Evolutionary conservation across 2,888 invertebrate genomes (phyloP), one percentile per base, ranked within the genome.

Genomic region (Ceramica pisi): DNA sequence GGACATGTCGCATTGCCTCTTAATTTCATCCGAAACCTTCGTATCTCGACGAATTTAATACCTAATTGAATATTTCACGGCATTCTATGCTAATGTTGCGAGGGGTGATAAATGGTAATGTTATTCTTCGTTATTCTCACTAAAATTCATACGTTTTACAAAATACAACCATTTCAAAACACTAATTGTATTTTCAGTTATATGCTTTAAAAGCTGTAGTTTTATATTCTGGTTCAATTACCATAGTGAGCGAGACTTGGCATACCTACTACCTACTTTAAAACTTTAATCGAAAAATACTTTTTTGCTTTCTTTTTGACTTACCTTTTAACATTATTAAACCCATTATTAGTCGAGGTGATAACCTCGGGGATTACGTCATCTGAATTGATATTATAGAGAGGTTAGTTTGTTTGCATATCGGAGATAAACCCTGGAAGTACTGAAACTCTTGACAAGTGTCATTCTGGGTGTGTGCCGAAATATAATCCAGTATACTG

Each of bases 61-160:
- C 86, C 86, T 90, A 88, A 90, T 90, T 90, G 82, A 90, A 91
- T 90, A 90, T 89, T 87, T 90, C 88, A 87, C 82, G 70, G 83
- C 79, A 82, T 68, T 86, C 83, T 84, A 87, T 89, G 85, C 86
- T 89, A 90, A 91, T 91, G 84, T 85, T 74, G 78, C 73, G 77
- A 82, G 83, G 51, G 85, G 84, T 88, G 86, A 87, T 87, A 89
- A 86, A 86, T 85, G 86, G 81, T 90, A 89, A 89, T 90, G 83
- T 80, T 84, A 86, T 86, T 83, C 87, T 82, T 86, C 76, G 82
- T 86, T 86, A 86, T 82, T 79, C 78, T 64, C 61, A 67, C 74
- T 71, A 78, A 85, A 81, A 86, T 86, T 86, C 85, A 86, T 85
- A 84, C 78, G 78, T 80, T 81, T 81, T 72, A 79, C 75, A 71